These are phyloP conservation scores for Amphiprion clarkii DNA, from an alignment of 2,797 vertebrate species.

Conservation along the genomic window DNA sequence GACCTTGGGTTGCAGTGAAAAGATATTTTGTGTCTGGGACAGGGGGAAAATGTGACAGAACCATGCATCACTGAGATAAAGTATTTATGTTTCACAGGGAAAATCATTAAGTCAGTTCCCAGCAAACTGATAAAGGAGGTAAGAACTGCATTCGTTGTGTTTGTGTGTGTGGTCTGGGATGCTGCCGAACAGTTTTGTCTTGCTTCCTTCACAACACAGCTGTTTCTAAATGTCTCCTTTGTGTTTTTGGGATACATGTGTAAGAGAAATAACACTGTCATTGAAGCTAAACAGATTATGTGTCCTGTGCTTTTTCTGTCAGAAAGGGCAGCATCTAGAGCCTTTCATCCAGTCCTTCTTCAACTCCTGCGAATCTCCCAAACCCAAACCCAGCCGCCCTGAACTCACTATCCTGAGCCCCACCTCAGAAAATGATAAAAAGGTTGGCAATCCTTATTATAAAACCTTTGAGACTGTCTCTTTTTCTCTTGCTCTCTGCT, in stretches of 20 bases:
- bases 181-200: conserved; percentile 1
- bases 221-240: conserved; percentile 14
- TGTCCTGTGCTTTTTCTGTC: conserved; percentile 27
- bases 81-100: conserved; percentile 85
- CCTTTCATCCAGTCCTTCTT: conserved; percentile 98
- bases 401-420: conserved; percentile 98
- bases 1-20: conserved; percentile 44
- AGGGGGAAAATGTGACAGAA: conserved; percentile 25
- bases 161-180: neutral
- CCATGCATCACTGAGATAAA: conserved; percentile 46
- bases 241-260: neutral
- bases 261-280: neutral
- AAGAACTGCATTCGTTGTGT: conserved; percentile 43
- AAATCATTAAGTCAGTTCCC: conserved; percentile 98
- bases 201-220: neutral
- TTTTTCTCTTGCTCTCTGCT: neutral
- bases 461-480: neutral
- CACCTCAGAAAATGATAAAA: conserved; percentile 96
- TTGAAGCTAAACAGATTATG: neutral
- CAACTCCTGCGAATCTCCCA: conserved; percentile 97
- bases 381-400: conserved; percentile 96
- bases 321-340: conserved; percentile 99
- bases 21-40: conserved; percentile 23
- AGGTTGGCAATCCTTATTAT: conserved; percentile 82
- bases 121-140: conserved; percentile 99